A percentile compares a stretch with the other conserved stretches of the same genome.
Evolutionary conservation across 2,797 vertebrate genomes (phyloP).

Genomic region (Petrocephalus schoutedeni): DNA sequence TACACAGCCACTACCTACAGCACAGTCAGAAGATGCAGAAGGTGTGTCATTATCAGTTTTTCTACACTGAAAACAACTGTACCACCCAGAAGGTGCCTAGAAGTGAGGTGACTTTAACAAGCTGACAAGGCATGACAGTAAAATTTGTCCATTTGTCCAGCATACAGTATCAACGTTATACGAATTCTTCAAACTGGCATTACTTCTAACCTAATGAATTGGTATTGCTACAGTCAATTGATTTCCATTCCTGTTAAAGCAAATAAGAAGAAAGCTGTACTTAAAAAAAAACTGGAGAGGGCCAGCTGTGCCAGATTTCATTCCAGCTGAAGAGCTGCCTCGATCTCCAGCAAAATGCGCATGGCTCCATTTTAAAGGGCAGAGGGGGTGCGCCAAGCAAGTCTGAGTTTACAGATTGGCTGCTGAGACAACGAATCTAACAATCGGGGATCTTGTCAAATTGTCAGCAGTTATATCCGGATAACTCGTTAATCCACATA

Average conservation of each 20-base stretch:
- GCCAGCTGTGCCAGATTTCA: background rate
- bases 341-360: background rate
- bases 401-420: background rate
- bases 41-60: background rate
- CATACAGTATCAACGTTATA: background rate
- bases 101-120: background rate
- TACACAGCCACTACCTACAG: background rate
- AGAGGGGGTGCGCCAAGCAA: background rate
- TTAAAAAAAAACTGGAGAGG: background rate
- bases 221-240: background rate
- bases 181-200: background rate
- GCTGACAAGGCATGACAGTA: background rate
- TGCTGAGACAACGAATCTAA: background rate
- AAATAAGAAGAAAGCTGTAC: background rate
- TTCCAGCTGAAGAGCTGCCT: background rate
- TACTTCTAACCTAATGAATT: background rate
- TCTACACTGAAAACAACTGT: background rate
- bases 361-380: background rate
- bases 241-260: background rate
- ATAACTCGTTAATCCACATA: too few species aligned
- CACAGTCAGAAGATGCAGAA: background rate
- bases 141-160: background rate
- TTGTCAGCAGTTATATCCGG: too few species aligned
- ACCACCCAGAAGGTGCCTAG: background rate
- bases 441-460: background rate